These are phyloP conservation scores for Bradypodion ventrale DNA, from an alignment of 2,797 vertebrate species.

Conservation along the genomic window DNA sequence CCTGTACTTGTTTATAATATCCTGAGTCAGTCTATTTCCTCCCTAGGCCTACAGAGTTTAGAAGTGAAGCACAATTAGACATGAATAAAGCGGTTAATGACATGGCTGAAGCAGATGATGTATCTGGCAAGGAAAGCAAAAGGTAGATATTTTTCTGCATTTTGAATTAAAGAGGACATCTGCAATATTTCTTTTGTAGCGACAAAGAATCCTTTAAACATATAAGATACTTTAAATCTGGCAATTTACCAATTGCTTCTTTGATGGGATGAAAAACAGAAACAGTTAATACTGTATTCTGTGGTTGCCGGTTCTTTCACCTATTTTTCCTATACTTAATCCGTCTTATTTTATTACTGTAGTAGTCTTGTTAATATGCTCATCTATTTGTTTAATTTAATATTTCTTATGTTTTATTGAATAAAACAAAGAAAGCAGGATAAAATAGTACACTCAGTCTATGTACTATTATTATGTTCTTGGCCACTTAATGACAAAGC, in stretches of 20 bases:
- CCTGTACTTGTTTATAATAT: not conserved
- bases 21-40: slow-evolving; percentile 32
- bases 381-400: not conserved
- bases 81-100: slow-evolving; percentile 33
- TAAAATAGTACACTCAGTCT: not conserved
- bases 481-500: not conserved
- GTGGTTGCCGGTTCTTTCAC: not conserved
- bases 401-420: not conserved
- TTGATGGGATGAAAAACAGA: not conserved
- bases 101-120: not conserved
- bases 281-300: not conserved
- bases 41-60: slow-evolving; percentile 54
- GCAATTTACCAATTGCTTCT: not conserved
- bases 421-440: not conserved
- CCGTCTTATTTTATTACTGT: not conserved
- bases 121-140: slow-evolving; percentile 34
- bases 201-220: not conserved
- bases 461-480: not conserved
- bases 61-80: slow-evolving; percentile 1
- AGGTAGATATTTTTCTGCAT: slow-evolving; percentile 48
- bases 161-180: not conserved
- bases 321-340: not conserved
- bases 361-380: not conserved
- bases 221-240: not conserved
- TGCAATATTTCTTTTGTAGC: not conserved